Evolutionary conservation across 1,140 invertebrate genomes (phyloP), one percentile per base, ranked within the genome.

Genomic region (Bombus picipes): DNA sequence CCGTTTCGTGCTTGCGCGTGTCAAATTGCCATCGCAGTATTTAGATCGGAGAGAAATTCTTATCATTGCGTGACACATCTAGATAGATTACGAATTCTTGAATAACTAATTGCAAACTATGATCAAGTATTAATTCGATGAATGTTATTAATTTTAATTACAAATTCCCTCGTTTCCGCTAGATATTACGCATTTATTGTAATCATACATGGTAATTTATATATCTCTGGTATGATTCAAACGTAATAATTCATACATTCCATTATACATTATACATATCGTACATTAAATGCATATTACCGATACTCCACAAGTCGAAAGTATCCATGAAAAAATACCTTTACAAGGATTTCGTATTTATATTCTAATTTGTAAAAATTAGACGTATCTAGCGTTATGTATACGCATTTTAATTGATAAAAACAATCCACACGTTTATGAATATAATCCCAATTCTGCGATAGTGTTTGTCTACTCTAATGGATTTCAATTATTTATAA

Each of bases 301-400:
- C 0, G 47, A 53, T 53, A 53, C 5, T 18, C 18, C 5, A 6
- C 18, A 53, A 18, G 47, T 18, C 47, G 15, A 22, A 53, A 53
- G 5, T 0, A 0, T 5, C 5, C 5, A 6, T 53, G 18, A 6
- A 22, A 18, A 53, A 18, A 18, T 18, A 22, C 1, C 18, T 53
- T 0, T 22, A 53, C 47, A 0, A 22, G 47, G 0, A 53, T 53
- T 18, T 53, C 5, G 18, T 53, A 6, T 53, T 53, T 53, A 22
- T 53, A 53, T 53, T 53, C 6, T 53, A 53, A 22, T 53, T 53
- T 53, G 1, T 22, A 53, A 22, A 22, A 22, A 6, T 22, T 47
- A 18, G 1, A 18, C 1, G 3, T 3, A 59, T 59, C 57, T 28
- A 12, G 25, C 0, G 9, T 59, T 59, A 59, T 59, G 57, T 59